phyloP scores from a whole-genome alignment of 2,797 vertebrate genomes.

The Darevskia mixta region DNA sequence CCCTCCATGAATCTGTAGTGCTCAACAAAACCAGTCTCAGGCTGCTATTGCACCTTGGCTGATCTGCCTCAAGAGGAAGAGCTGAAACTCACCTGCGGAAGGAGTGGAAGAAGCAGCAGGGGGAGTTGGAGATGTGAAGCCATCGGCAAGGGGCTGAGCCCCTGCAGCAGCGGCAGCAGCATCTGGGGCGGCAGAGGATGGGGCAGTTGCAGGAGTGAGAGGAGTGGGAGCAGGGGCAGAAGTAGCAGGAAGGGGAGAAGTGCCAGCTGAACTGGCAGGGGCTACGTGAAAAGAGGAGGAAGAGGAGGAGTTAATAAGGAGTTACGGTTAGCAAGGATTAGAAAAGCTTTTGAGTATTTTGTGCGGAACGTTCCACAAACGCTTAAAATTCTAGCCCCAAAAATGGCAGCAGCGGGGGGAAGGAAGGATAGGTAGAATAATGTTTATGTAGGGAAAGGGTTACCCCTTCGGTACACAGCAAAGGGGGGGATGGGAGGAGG shows the following conservation, averaged over 20 bases:
- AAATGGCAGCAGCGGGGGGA: neutral
- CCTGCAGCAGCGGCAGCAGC: constrained; percentile 83
- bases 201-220: constrained; percentile 79
- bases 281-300: constrained; percentile 83
- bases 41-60: constrained; percentile 5
- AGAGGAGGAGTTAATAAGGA: constrained; percentile 81
- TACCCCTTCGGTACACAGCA: constrained; percentile 49
- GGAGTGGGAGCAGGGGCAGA: constrained; percentile 80
- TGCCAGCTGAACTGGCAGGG: constrained; percentile 78
- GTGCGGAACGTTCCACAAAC: constrained; percentile 72
- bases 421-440: constrained; percentile 50
- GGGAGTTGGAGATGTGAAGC: constrained; percentile 94
- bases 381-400: constrained; percentile 62
- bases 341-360: constrained; percentile 72
- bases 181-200: constrained; percentile 79
- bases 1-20: neutral
- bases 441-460: constrained; percentile 58
- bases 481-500: constrained; percentile 53
- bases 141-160: constrained; percentile 88
- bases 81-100: constrained; percentile 90
- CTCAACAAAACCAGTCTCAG: constrained; percentile 35
- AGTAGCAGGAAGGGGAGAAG: constrained; percentile 87
- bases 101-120: constrained; percentile 87
- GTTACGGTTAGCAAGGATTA: constrained; percentile 75
- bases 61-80: constrained; percentile 55